phyloP scores from a whole-genome alignment of 2,797 vertebrate genomes.

The Spinus pinus region DNA sequence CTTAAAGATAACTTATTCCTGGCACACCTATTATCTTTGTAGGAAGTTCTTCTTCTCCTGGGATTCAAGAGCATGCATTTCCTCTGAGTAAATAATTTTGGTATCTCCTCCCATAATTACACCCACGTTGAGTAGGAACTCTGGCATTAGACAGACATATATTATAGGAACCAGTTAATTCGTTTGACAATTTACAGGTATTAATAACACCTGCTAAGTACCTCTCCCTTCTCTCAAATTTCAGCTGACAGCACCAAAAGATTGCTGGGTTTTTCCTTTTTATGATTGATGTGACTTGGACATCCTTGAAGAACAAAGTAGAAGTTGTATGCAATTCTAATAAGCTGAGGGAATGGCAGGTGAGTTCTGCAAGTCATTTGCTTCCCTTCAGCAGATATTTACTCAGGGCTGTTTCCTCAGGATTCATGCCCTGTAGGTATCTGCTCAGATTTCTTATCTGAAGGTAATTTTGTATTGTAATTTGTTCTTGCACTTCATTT shows the following conservation, averaged over 20 bases:
- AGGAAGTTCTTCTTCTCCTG: constrained; percentile 50
- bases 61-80: constrained; percentile 47
- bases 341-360: constrained; percentile 63
- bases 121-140: constrained; percentile 40
- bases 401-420: background rate
- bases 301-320: constrained; percentile 20
- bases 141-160: constrained; percentile 17
- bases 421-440: background rate
- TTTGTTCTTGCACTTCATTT: background rate
- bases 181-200: constrained; percentile 12
- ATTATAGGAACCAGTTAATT: constrained; percentile 62
- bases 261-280: background rate
- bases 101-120: constrained; percentile 63
- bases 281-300: constrained; percentile 37
- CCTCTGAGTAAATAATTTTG: constrained; percentile 67
- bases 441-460: constrained; percentile 3
- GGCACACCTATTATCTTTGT: constrained; percentile 50
- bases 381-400: background rate
- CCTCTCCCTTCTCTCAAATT: constrained; percentile 45
- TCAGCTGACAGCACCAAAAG: constrained; percentile 5
- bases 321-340: constrained; percentile 27
- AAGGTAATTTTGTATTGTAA: background rate
- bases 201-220: constrained; percentile 41
- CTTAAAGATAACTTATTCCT: constrained; percentile 8
- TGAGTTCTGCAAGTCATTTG: constrained; percentile 40